phyloP scores from a whole-genome alignment of 2,113 vertebrate genomes.

The Centropus unirufus region DNA sequence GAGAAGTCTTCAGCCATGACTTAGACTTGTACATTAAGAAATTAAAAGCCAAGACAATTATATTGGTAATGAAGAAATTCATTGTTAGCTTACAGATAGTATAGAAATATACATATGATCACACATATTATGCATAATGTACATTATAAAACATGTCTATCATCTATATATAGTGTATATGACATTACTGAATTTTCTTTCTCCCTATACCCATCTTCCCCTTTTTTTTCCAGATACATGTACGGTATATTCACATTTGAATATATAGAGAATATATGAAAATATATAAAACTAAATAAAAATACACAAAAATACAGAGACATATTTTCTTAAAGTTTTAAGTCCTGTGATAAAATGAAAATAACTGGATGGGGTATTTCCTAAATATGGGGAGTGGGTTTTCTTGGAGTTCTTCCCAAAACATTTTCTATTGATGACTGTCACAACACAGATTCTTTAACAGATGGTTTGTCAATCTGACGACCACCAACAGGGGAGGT shows the following conservation, averaged over 20 bases:
- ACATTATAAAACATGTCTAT: neutral
- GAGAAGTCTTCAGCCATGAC: neutral
- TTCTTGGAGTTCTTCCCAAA: neutral
- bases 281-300: neutral
- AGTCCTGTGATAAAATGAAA: neutral
- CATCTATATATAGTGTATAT: neutral
- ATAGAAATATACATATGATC: neutral
- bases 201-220: neutral
- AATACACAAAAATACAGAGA: neutral
- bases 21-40: neutral
- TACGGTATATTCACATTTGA: neutral
- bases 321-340: neutral
- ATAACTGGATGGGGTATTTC: neutral
- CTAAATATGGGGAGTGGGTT: neutral
- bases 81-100: neutral
- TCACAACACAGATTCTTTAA: conserved; percentile 4
- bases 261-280: neutral
- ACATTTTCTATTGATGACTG: neutral
- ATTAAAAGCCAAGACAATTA: neutral
- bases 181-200: neutral
- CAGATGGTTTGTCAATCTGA: neutral
- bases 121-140: neutral
- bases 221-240: neutral
- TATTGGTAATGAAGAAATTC: neutral
- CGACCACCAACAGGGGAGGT: neutral